Evolutionary conservation across 2,113 vertebrate species (phyloP).

Genomic region (Cephalopholis sonnerati): DNA sequence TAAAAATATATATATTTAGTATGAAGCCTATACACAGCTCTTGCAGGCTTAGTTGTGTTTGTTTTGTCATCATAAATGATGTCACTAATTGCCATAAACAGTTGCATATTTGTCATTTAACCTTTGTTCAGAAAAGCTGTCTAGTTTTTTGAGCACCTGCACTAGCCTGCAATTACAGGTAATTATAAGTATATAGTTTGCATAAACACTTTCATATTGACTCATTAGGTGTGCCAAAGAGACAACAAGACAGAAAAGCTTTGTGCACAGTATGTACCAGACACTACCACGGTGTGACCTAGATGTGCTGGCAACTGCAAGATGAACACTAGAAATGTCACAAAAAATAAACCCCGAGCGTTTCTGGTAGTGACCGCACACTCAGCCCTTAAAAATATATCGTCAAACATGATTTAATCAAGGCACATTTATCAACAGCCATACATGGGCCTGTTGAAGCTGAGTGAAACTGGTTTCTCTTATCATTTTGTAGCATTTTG

Average conservation of each 20-base stretch:
- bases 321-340: not conserved
- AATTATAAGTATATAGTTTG: conserved; percentile 5
- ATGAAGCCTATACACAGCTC: not conserved
- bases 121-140: conserved; percentile 17
- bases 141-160: conserved; percentile 12
- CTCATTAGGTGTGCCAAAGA: not conserved
- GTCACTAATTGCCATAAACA: conserved; percentile 25
- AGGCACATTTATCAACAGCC: not conserved
- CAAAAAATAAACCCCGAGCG: not conserved
- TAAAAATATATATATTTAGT: not conserved
- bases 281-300: too few relatives aligned
- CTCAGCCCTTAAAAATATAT: not conserved
- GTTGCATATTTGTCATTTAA: conserved; percentile 15
- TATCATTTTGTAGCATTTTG: not conserved
- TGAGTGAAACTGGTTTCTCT: not conserved
- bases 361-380: not conserved
- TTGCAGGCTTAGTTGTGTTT: not conserved
- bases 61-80: conserved; percentile 6
- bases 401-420: not conserved
- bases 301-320: not conserved
- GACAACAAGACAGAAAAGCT: not conserved
- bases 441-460: not conserved
- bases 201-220: not conserved
- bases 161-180: conserved; percentile 2
- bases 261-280: too few relatives aligned